phyloP scores from a whole-genome alignment of 2,888 invertebrate species.

The Miltochrista miniata region DNA sequence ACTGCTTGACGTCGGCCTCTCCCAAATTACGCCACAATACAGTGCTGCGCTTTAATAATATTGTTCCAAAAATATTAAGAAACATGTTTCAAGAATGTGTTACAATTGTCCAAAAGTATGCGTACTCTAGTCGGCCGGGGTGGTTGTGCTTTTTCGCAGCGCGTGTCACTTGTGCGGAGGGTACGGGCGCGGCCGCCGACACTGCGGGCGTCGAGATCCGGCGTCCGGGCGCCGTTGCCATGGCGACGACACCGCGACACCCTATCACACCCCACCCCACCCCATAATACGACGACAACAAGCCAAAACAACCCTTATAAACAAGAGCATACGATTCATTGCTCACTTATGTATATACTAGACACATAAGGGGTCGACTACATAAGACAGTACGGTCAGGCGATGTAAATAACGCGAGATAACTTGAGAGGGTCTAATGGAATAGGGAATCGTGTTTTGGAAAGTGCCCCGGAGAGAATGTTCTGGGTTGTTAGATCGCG shows the following conservation, averaged over 20 bases:
- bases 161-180: constrained; percentile 82
- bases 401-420: constrained; percentile 83
- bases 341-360: constrained; percentile 70
- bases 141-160: constrained; percentile 82
- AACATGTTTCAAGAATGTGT: background rate
- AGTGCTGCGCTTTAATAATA: no score
- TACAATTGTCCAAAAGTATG: constrained; percentile 17
- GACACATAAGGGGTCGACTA: constrained; percentile 74
- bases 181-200: constrained; percentile 80
- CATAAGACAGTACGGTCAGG: constrained; percentile 82
- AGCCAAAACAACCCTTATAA: constrained; percentile 58
- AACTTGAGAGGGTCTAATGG: constrained; percentile 82
- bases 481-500: constrained; percentile 68
- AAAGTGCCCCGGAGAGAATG: constrained; percentile 79
- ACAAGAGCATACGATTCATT: constrained; percentile 57
- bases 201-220: constrained; percentile 85
- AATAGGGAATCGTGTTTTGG: constrained; percentile 81
- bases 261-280: constrained; percentile 51
- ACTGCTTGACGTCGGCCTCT: no score
- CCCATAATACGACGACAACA: constrained; percentile 38
- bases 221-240: constrained; percentile 85
- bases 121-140: constrained; percentile 53
- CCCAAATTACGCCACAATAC: no score
- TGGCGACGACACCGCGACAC: constrained; percentile 83
- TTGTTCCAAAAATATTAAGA: background rate